Evolutionary conservation across 2,888 invertebrate genomes (phyloP).

Genomic region (Allolobophora icterica): DNA sequence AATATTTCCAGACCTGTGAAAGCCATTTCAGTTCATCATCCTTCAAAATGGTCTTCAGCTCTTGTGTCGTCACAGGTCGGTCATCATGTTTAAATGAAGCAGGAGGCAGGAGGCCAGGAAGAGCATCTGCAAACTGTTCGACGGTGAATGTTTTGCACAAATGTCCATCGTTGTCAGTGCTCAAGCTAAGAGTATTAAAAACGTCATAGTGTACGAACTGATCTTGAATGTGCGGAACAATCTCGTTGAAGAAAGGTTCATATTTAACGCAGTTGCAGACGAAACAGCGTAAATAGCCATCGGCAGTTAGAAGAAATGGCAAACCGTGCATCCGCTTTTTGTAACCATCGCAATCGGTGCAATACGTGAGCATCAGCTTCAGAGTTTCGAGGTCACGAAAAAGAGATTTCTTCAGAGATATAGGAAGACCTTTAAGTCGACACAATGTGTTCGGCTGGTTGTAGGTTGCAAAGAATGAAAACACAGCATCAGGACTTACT

Average conservation of each 20-base stretch:
- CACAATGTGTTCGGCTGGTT: conserved; percentile 38
- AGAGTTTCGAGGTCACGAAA: conserved; percentile 40
- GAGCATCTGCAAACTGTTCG: conserved; percentile 42
- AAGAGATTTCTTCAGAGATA: conserved; percentile 42
- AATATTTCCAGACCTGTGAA: neutral
- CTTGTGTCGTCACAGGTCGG: neutral
- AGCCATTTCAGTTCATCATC: neutral
- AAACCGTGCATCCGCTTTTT: conserved; percentile 41
- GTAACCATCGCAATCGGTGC: conserved; percentile 39
- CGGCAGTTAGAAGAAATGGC: conserved; percentile 47
- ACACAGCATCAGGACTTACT: conserved; percentile 47
- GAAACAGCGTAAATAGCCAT: conserved; percentile 47
- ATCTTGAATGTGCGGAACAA: conserved; percentile 45
- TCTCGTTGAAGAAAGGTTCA: conserved; percentile 44
- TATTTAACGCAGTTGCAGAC: conserved; percentile 41
- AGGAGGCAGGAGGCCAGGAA: conserved; percentile 39
- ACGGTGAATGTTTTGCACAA: conserved; percentile 46
- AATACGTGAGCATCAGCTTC: conserved; percentile 45
- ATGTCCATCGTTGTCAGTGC: conserved; percentile 23
- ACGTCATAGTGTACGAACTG: conserved; percentile 47
- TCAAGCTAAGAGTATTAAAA: conserved; percentile 36
- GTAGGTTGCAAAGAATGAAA: conserved; percentile 45
- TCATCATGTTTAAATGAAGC: neutral
- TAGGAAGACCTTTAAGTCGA: conserved; percentile 44
- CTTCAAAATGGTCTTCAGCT: neutral